Evolutionary conservation across 2,113 vertebrate genomes (phyloP), one percentile per base, ranked within the genome.

Genomic region (Dolichotis patagonum): DNA sequence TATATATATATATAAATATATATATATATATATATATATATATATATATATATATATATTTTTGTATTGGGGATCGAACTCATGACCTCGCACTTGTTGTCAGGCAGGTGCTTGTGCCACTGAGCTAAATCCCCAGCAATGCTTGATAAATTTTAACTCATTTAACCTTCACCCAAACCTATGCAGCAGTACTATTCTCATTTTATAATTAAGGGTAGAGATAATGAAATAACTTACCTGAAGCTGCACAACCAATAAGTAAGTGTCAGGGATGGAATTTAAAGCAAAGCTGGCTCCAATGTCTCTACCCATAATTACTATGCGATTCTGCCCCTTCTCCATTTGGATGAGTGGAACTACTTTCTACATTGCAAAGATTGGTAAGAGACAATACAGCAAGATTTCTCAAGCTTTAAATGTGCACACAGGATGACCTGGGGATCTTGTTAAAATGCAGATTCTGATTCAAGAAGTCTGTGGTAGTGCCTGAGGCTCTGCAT

Each of bases 331-430:
- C 13, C 56, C 85, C 81, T 90, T 95, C 54, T 92, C 82, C 12
- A 85, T 30, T 52, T 78, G 43, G 81, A 56, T 32, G 75, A 91
- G 58, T 56, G 16, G 49, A 22, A 83, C 73, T 87, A 38, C 14
- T 49, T 43, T 93, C 58, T 78, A 69, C 90, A 87, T 87, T 54
- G 80, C 84, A 96, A 83, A 17, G 56, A 28, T 0, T 73, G 49
- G 88, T 32, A 16, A 14, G 24, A 26, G 0, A 93, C 43, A 81
- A 35, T 7, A 86, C 5, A 90, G 32, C 24, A 83, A 58, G 46
- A 49, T 32, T 83, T 91, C 84, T 91, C 22, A 60, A 67, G 13
- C 30, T 96, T 91, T 96, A 96, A 69, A 92, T 35, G 69, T 54
- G 19, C 65, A 54, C 32, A 30, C 5, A 75, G 13, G 28, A 88